These are phyloP conservation scores for Drosophila nr. medialis DNA, from an alignment of 2,888 invertebrate genomes.

Conservation along the genomic window DNA sequence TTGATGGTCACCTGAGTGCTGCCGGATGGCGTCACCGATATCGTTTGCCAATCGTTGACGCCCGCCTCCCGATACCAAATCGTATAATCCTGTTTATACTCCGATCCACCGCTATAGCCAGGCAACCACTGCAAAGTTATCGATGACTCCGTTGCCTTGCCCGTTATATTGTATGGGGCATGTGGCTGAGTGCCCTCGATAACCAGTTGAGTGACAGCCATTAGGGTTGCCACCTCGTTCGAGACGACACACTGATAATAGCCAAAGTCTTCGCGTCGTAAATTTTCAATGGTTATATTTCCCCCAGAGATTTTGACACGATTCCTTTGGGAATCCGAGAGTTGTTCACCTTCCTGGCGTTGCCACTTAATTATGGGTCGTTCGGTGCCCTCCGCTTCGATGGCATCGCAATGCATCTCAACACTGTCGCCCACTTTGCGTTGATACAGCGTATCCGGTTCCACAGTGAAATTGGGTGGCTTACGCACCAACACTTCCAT, in stretches of 20 bases:
- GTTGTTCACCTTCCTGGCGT: constrained; percentile 89
- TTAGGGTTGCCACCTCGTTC: constrained; percentile 98
- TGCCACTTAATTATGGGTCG: constrained; percentile 96
- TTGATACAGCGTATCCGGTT: constrained; percentile 96
- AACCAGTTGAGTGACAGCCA: constrained; percentile 94
- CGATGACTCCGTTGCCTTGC: constrained; percentile 94
- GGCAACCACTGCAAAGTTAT: constrained; percentile 97
- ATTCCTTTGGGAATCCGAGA: constrained; percentile 91
- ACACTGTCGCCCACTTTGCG: constrained; percentile 95
- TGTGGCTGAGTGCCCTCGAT: constrained; percentile 98
- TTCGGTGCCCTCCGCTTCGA: constrained; percentile 96
- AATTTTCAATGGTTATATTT: constrained; percentile 95
- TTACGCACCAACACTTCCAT: constrained; percentile 95
- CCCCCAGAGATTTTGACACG: constrained; percentile 92
- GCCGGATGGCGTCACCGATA: constrained; percentile 96
- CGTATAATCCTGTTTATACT: constrained; percentile 97
- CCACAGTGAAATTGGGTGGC: constrained; percentile 95
- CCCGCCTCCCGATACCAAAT: constrained; percentile 97
- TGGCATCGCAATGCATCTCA: constrained; percentile 97
- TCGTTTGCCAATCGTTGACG: constrained; percentile 95
- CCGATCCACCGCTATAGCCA: constrained; percentile 97
- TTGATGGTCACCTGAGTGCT: constrained; percentile 95
- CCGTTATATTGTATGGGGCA: constrained; percentile 97
- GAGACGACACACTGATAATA: constrained; percentile 97
- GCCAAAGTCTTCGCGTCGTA: constrained; percentile 95